Conservation (phyloP, 2,797 vertebrate species). For the Hippopotamyrus pictus region DNA sequence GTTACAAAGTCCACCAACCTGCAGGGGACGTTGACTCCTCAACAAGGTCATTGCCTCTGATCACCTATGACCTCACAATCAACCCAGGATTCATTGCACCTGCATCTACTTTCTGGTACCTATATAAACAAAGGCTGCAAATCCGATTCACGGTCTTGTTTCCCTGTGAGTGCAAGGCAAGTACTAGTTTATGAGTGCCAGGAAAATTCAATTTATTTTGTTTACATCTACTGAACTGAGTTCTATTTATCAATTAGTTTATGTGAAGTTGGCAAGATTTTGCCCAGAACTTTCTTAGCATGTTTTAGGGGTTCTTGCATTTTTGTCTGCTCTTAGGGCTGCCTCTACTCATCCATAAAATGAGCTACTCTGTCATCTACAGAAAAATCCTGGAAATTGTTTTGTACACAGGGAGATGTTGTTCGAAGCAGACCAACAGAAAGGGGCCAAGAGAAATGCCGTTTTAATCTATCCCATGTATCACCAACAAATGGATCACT, state of each 20-base stretch:
- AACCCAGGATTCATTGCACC: not conserved
- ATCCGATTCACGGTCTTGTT: not conserved
- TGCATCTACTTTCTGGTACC: not conserved
- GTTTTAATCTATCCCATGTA: not conserved
- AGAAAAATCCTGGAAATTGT: not conserved
- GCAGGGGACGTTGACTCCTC: not conserved
- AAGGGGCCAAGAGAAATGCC: not conserved
- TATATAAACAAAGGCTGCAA: not conserved
- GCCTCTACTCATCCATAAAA: not conserved
- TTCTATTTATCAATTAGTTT: constrained; percentile 5
- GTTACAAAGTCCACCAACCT: not conserved
- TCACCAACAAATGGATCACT: not conserved
- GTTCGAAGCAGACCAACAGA: not conserved
- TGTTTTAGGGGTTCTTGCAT: not conserved
- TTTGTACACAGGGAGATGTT: not conserved
- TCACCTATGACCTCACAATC: not conserved
- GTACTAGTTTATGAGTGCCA: not conserved
- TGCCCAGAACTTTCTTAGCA: not conserved
- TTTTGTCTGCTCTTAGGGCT: not conserved
- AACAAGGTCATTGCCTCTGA: not conserved
- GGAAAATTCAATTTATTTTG: not conserved
- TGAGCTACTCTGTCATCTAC: not conserved
- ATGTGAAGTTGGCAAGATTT: not conserved
- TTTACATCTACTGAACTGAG: not conserved
- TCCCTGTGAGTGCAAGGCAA: not conserved